Evolutionary conservation across 2,797 vertebrate species (phyloP), one percentile per base, ranked within the genome.

Genomic region (Harpagifer antarcticus): DNA sequence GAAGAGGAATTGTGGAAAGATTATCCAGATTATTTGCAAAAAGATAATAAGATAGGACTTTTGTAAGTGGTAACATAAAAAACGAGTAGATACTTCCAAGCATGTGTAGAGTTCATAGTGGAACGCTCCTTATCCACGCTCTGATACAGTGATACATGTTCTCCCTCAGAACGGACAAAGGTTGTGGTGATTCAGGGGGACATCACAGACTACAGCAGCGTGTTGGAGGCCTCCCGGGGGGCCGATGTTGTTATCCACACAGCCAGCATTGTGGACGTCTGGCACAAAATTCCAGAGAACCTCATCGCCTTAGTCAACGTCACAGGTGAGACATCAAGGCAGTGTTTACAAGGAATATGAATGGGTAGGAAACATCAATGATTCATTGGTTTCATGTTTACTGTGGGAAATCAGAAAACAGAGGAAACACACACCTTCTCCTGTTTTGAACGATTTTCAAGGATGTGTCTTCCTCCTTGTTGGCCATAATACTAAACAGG

Each of bases 261-360:
- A 0, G 97, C 97, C 64, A 95, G 96, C 67, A 66, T 98, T 75
- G 97, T 98, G 88, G 97, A 98, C 0, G 96, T 98, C 15, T 97
- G 96, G 95, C 91, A 96, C 83, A 91, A 79, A 64, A 72, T 95
- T 40, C 94, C 94, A 0, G 93, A 96, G 0, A 5, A 84, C 10
- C 69, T 91, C 83, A 96, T 98, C 81, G 27, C 90, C 1, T 67
- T 91, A 0, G 96, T 98, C 87, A 98, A 97, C 0, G 93, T 97
- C 10, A 91, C 91, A 87, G 97, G 97, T 97, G 75, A 81, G 92
- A 1, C 9, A 1, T 9, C 0, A 3, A 9, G 43, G 43, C 4
- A 7, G 23, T 13, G 43, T 4, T 4, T 8, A 12, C 17, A 5
- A 3, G 44, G 56, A 60, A 52, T 44, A 31, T 23, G 61, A 16